Base-by-base conservation (phyloP, 1,140 invertebrate genomes). In the Riptortus pedestris region DNA sequence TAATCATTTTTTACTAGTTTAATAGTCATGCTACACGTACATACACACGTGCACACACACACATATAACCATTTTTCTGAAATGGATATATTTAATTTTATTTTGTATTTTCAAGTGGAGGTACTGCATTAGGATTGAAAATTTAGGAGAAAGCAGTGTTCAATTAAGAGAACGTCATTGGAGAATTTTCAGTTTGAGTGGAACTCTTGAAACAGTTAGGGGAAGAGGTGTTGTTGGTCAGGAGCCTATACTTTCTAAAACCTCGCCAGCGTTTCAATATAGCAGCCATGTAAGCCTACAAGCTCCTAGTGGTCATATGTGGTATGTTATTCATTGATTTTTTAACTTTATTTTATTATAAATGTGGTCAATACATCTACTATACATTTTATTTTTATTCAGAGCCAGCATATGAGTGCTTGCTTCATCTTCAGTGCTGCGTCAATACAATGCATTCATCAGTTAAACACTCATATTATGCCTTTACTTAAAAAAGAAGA, bases 221-320 rank as follows among this genome's bases (percentile, higher is more conserved):
- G 94, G 92, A 18, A 80, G 93, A 72, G 94, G 93, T 14, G 93
- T 96, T 47, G 92, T 96, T 16, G 94, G 93, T 2, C 92, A 96
- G 79, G 95, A 98, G 77, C 94, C 94, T 51, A 82, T 93, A 59
- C 80, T 98, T 43, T 91, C 90, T 9, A 84, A 86, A 69, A 79
- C 83, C 45, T 81, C 90, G 67, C 94, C 94, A 58, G 93, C 93
- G 69, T 98, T 97, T 79, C 95, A 98, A 76, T 98, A 98, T 74
- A 93, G 89, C 73, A 94, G 91, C 75, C 94, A 98, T 76, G 92
- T 98, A 28, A 93, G 90, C 69, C 79, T 98, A 61, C 93, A 97
- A 77, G 93, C 93, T 55, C 92, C 93, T n/a, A 93, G 91, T 76
- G 95, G 95, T 31, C 93, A 97, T 72, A 98, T 98, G 94, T 97